Base-by-base conservation (phyloP, 2,113 vertebrate genomes). In the Cisticola juncidis region DNA sequence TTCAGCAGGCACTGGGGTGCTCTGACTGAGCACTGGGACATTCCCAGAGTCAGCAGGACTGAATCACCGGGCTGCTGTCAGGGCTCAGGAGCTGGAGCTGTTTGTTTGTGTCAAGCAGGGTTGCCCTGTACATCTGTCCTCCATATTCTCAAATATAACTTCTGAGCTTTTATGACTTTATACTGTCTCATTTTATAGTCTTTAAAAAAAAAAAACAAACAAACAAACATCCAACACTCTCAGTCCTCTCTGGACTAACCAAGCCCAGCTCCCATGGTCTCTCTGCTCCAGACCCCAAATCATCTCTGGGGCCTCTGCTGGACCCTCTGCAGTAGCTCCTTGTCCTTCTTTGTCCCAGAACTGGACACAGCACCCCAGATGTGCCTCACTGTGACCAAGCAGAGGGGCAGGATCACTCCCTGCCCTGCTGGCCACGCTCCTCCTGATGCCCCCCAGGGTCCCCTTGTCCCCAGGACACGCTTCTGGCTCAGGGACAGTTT, bases 1-100 rank as follows among this genome's bases (percentile, higher is more conserved):
- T 99, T 99, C 88, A 99, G 98, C 97, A 97, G 99, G 26, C 99
- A 99, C 96, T 94, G 99, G 98, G 99, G 99, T 50, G 98, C 98
- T 7, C 97, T 99, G 86, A 99, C 98, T 0, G 99, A 99, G 94
- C 99, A 99, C 97, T 99, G 99, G 0, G 98, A 99, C 93, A 99
- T 99, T 91, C 99, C 99, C 18, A 99, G 99, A 98, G 99, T 99
- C 98, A 99, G 99, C 98, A 99, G 99, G 99, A 99, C 99, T 1
- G 99, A 99, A 95, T 99, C 98, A 98, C 20, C 0, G 1, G 29
- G 2, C 57, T 20, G 45, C 36, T 14, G 6, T 23, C 33, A 3
- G 5, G 3, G 26, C 83, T 17, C n/a, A 19, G 61, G 31, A 26
- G 42, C 53, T 5, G 51, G 29, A 58, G 23, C 4, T 29, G 70